Conservation (phyloP, 2,888 invertebrate species). For the Leistus spinibarbis region DNA sequence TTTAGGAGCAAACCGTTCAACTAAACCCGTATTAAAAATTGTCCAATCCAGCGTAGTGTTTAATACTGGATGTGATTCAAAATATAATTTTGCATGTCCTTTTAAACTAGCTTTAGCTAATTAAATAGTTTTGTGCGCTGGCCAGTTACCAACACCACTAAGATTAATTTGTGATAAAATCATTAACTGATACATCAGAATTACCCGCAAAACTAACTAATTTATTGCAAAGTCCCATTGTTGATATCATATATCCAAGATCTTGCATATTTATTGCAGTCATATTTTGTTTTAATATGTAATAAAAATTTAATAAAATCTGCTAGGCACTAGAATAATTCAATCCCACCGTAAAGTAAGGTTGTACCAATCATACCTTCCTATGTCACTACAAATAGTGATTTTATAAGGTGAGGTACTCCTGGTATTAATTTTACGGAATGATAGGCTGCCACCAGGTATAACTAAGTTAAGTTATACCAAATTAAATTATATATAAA, state of each 20-base stretch:
- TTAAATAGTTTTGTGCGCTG: neutral
- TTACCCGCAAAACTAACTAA: neutral
- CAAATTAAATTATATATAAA: too few species aligned
- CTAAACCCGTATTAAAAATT: neutral
- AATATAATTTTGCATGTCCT: constrained; percentile 1
- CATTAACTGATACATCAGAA: neutral
- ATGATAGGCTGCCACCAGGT: too few species aligned
- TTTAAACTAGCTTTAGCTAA: constrained; percentile 7
- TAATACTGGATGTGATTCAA: neutral
- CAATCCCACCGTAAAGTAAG: too few species aligned
- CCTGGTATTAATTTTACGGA: too few species aligned
- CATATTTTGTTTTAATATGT: too few species aligned
- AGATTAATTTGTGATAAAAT: neutral
- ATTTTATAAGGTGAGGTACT: too few species aligned
- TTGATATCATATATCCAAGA: neutral
- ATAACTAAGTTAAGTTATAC: too few species aligned
- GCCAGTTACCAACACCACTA: constrained; percentile 4
- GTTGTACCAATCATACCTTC: too few species aligned
- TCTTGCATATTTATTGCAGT: neutral
- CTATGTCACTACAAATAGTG: too few species aligned
- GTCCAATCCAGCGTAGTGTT: neutral
- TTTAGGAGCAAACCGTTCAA: constrained; percentile 9
- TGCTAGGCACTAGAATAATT: too few species aligned
- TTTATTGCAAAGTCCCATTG: constrained; percentile 8
- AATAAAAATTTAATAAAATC: too few species aligned